These are phyloP conservation scores for Lepidurus couesii DNA, from an alignment of 1,140 invertebrate species.

Conservation along the genomic window DNA sequence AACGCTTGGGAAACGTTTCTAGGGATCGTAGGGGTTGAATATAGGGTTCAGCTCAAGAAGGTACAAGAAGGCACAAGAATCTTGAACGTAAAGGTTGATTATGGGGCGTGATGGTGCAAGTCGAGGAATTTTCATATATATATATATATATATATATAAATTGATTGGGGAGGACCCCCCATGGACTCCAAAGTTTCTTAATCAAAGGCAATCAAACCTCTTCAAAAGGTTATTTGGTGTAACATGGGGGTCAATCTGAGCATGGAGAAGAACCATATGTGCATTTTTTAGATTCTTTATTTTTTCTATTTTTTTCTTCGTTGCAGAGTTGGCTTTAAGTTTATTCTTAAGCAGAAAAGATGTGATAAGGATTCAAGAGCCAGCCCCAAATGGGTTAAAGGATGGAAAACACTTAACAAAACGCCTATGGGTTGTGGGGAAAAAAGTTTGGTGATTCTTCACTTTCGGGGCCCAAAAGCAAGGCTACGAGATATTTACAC, in stretches of 20 bases:
- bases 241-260: not conserved
- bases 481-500: not conserved
- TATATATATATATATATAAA: too few species aligned
- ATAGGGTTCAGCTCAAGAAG: not conserved
- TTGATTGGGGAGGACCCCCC: not conserved
- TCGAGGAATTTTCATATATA: too few species aligned
- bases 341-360: not conserved
- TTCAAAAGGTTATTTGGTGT: constrained; percentile 9
- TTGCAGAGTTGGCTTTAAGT: not conserved
- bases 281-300: not conserved
- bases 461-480: not conserved
- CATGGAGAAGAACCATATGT: constrained; percentile 5
- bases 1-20: not conserved
- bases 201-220: constrained; percentile 4
- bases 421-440: not conserved
- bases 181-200: not conserved
- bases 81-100: not conserved
- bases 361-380: not conserved
- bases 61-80: not conserved
- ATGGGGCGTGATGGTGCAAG: not conserved
- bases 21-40: not conserved
- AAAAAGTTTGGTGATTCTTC: not conserved
- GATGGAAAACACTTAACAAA: constrained; percentile 11
- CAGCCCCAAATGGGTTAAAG: not conserved
- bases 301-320: not conserved